A percentile compares a stretch with the other conserved stretches of the same genome.
Conservation (phyloP, 2,888 invertebrate genomes). For the Drosophila pseudotakahashii region DNA sequence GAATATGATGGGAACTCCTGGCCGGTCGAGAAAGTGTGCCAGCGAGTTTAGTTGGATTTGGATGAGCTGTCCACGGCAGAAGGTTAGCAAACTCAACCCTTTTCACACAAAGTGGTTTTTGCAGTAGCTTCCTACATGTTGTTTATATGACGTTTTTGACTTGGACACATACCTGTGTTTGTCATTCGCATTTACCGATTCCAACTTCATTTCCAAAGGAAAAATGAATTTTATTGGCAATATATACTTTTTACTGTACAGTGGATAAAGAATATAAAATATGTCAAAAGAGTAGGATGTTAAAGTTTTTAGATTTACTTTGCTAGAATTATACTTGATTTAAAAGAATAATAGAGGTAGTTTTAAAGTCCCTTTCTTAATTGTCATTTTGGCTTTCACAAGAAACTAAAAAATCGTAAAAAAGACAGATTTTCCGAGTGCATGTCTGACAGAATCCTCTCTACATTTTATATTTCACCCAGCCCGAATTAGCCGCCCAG, state of each 20-base stretch:
- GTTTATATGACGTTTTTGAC: neutral
- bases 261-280: too few species aligned
- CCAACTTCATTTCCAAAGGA: neutral
- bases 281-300: too few species aligned
- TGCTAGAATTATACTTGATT: too few species aligned
- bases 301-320: too few species aligned
- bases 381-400: too few species aligned
- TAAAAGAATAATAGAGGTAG: too few species aligned
- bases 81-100: conserved; percentile 14
- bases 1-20: conserved; percentile 26
- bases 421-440: neutral
- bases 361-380: too few species aligned
- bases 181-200: neutral
- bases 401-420: neutral
- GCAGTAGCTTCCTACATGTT: neutral
- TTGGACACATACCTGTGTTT: neutral
- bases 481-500: conserved; percentile 85
- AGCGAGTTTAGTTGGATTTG: conserved; percentile 12
- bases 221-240: neutral
- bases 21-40: conserved; percentile 69
- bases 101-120: conserved; percentile 8
- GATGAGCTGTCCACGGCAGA: conserved; percentile 22
- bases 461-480: neutral
- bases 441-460: neutral
- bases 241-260: too few species aligned